A percentile compares a stretch with the other conserved stretches of the same genome.
Conservation (phyloP, 2,888 invertebrate species). For the Aporophyla lueneburgensis region DNA sequence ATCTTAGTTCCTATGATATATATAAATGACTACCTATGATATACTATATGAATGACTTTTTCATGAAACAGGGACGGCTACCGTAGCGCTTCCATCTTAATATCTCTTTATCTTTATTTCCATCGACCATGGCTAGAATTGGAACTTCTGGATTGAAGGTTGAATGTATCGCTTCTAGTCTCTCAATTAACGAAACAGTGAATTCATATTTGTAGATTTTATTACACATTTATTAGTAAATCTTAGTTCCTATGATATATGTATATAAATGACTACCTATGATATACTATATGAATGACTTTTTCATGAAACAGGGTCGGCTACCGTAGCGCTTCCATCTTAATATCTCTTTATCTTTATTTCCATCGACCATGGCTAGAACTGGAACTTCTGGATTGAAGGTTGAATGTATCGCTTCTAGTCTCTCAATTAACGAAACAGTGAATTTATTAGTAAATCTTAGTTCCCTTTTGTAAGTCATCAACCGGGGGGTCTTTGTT, state of each 20-base stretch:
- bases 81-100: not conserved
- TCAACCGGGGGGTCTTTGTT: conserved; percentile 25
- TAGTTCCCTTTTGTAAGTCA: conserved; percentile 42
- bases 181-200: conserved; percentile 30
- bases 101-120: conserved; percentile 5
- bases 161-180: conserved; percentile 6
- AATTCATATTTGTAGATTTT: conserved; percentile 36
- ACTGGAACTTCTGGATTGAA: not conserved
- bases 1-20: conserved; percentile 46
- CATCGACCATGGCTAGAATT: not conserved
- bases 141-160: not conserved
- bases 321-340: not conserved
- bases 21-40: too few relatives aligned
- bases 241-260: conserved; percentile 41
- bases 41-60: too few relatives aligned
- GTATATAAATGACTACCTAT: too few relatives aligned
- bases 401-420: conserved; percentile 6
- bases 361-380: not conserved
- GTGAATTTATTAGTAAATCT: conserved; percentile 57
- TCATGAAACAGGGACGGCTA: too few relatives aligned
- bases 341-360: conserved; percentile 2
- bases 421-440: conserved; percentile 23
- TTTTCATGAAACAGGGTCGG: too few relatives aligned
- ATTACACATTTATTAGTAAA: conserved; percentile 54
- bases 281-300: too few relatives aligned